Evolutionary conservation across 2,888 invertebrate species (phyloP), one percentile per base, ranked within the genome.

Genomic region (Epinotia ramella): DNA sequence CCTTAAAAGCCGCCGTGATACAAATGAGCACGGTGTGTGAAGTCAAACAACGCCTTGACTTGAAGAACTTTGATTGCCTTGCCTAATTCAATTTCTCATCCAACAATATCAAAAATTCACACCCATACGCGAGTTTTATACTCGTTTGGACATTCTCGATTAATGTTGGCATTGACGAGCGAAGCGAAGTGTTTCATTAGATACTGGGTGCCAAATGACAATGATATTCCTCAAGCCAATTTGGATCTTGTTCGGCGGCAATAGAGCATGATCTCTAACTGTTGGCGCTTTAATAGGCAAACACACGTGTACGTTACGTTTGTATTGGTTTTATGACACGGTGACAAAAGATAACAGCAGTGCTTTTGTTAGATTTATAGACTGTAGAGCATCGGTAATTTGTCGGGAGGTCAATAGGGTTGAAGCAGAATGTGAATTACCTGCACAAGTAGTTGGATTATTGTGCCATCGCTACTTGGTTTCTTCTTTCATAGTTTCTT

Each of bases 161-260:
- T 60, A 66, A 69, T 73, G 73, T 77, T 76, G 76, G 70, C 77
- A 76, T 78, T 77, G 78, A 76, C 57, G 71, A 67, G 60, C 71
- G 66, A 28, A 63, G 66, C 71, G 71, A 44, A 67, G 69, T 46
- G 60, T 75, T 75, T 75, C 64, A 68, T 77, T 75, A 75, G 73
- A 73, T 46, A 60, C 70, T 18, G 70, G 75, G 71, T 77, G 78
- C 76, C 76, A 77, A 76, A 57, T 77, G 70, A 60, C 70, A 60
- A 66, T 44, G 56, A 24, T 44, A 28, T 6, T 53, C 28, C 56
- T 18, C 75, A 62, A 76, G 33, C 44, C 53, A 67, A 62, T 67
- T 44, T 67, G 33, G 28, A 28, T 20, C 71, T 62, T 72, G 62
- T 56, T 18, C 33, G 18, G 28, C n/a, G 12, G 18, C 18, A 49